These are phyloP conservation scores for Eurosta solidaginis DNA, from an alignment of 1,140 invertebrate genomes.

Conservation along the genomic window DNA sequence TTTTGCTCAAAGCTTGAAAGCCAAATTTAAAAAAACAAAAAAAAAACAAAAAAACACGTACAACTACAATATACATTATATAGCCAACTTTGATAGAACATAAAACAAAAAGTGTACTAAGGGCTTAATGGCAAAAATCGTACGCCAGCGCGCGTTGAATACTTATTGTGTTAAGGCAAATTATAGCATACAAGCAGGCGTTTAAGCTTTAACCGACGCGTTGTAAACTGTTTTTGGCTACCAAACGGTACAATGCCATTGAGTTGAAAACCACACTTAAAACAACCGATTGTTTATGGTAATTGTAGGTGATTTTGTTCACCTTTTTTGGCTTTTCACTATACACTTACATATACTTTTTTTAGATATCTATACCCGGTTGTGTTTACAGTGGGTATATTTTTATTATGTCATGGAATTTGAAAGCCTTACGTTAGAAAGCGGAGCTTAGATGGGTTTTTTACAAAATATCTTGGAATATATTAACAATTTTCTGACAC, in stretches of 20 bases:
- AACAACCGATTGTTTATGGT: conserved; percentile 11
- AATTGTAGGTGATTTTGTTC: conserved; percentile 1
- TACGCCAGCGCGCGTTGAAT: too few species aligned
- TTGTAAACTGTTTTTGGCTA: not conserved
- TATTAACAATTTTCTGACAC: too few species aligned
- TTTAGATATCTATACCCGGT: too few species aligned
- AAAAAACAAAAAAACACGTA: not conserved
- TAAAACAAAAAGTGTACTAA: not conserved
- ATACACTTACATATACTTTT: too few species aligned
- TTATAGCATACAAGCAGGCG: conserved; percentile 25
- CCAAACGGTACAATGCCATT: not conserved
- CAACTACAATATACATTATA: not conserved
- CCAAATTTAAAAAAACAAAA: conserved; percentile 5
- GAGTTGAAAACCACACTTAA: conserved; percentile 6
- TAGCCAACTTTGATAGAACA: not conserved
- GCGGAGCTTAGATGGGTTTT: too few species aligned
- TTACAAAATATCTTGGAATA: too few species aligned
- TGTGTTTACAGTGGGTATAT: too few species aligned
- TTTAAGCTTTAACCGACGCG: conserved; percentile 7
- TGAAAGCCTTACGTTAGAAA: too few species aligned
- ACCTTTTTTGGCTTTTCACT: not conserved
- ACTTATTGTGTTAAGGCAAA: not conserved
- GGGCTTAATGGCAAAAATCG: not conserved
- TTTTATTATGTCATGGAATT: too few species aligned
- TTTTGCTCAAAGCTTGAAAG: too few species aligned